Evolutionary conservation across 2,888 invertebrate species (phyloP).

Genomic region (Tinea pellionella): DNA sequence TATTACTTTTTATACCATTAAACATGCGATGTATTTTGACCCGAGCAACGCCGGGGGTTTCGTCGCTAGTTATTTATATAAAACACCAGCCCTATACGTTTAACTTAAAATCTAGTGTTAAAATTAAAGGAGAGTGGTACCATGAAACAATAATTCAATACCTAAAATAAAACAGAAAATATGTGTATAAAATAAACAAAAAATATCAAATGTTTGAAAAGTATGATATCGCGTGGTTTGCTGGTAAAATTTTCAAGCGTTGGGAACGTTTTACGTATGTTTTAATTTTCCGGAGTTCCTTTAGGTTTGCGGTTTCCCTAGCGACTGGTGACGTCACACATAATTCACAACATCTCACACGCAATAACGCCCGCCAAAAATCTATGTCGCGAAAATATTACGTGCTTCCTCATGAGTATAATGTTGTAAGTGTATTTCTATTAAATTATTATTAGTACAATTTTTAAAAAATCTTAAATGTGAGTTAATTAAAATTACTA

Average conservation of each 20-base stretch:
- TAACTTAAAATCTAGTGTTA: too few relatives aligned
- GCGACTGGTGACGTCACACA: conserved; percentile 8
- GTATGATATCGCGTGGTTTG: not conserved
- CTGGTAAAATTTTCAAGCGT: conserved; percentile 1
- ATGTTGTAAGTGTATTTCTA: not conserved
- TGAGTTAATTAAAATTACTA: too few relatives aligned
- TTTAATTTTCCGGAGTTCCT: conserved; percentile 7
- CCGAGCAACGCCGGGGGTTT: too few relatives aligned
- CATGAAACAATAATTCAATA: too few relatives aligned
- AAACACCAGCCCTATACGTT: too few relatives aligned
- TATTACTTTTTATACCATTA: too few relatives aligned
- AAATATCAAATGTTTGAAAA: not conserved
- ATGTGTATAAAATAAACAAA: not conserved
- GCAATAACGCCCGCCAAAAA: conserved; percentile 17
- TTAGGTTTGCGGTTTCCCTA: not conserved
- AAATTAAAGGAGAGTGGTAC: too few relatives aligned
- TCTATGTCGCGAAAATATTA: conserved; percentile 21
- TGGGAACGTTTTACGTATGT: not conserved
- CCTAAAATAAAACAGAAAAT: not conserved
- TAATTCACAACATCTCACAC: conserved; percentile 11
- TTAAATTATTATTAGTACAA: not conserved
- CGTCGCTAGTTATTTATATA: too few relatives aligned
- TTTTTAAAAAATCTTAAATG: too few relatives aligned
- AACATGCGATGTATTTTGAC: too few relatives aligned
- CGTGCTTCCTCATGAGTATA: conserved; percentile 15